Evolutionary conservation across 2,797 vertebrate genomes (phyloP).

Genomic region (Takifugu rubripes): DNA sequence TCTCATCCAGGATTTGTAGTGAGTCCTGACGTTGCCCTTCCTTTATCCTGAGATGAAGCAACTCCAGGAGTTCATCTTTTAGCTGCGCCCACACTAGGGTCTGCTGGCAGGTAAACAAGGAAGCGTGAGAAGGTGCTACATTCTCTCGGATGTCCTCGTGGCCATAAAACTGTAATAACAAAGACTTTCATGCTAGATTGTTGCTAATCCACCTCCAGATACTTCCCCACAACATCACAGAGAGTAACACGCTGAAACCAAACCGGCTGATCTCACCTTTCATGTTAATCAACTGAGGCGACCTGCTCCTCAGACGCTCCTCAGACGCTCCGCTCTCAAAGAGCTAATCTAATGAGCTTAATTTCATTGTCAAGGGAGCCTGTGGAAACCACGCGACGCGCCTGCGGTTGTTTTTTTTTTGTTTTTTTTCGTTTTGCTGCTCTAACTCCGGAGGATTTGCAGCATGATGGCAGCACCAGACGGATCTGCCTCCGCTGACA

Average conservation of each 20-base stretch:
- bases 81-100: no score
- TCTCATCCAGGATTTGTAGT: no score
- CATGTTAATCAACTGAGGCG: constrained; percentile 19
- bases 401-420: constrained; percentile 20
- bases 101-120: no score
- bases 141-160: no score
- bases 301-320: constrained; percentile 15
- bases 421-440: neutral
- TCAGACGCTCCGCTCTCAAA: no score
- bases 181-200: neutral
- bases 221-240: neutral
- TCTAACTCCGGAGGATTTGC: constrained; percentile 20
- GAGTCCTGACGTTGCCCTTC: no score
- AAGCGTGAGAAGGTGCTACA: no score
- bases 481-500: constrained; percentile 6
- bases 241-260: constrained; percentile 4
- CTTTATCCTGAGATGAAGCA: no score
- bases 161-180: no score
- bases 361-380: constrained; percentile 37
- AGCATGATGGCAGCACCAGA: constrained; percentile 33
- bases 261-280: neutral
- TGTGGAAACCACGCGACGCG: constrained; percentile 29
- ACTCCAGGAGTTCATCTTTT: no score
- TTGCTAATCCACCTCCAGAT: constrained; percentile 19
- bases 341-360: constrained; percentile 39